These are phyloP conservation scores for Brachirus orientalis DNA, from an alignment of 2,113 vertebrate genomes.

Conservation along the genomic window DNA sequence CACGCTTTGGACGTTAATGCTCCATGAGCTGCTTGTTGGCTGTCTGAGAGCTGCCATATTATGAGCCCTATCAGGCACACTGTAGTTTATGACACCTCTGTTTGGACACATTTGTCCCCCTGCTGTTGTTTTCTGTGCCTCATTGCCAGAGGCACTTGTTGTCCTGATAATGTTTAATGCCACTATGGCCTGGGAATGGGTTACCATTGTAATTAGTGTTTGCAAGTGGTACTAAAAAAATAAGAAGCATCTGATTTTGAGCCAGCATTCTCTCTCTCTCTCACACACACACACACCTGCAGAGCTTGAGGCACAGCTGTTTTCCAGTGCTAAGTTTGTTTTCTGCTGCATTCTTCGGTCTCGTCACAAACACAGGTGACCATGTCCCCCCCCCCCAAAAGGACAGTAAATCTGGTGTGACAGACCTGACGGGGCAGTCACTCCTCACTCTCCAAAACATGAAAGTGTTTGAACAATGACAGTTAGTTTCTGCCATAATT, in stretches of 20 bases:
- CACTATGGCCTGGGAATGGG: constrained; percentile 47
- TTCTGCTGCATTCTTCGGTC: neutral
- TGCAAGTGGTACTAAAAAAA: constrained; percentile 40
- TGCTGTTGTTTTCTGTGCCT: constrained; percentile 35
- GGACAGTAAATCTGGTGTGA: neutral
- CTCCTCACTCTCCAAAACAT: neutral
- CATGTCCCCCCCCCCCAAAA: neutral
- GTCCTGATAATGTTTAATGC: constrained; percentile 38
- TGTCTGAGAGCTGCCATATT: too few species aligned
- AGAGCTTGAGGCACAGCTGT: constrained; percentile 46
- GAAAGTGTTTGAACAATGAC: constrained; percentile 34
- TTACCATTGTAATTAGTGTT: constrained; percentile 61
- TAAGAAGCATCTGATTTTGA: constrained; percentile 51
- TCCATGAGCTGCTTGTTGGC: too few species aligned
- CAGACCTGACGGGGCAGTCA: neutral
- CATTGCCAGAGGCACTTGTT: constrained; percentile 45
- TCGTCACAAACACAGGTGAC: constrained; percentile 9
- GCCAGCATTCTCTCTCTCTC: constrained; percentile 12
- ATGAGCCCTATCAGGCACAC: too few species aligned
- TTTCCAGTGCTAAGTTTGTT: constrained; percentile 44
- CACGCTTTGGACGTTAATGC: too few species aligned
- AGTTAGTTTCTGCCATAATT: constrained; percentile 30
- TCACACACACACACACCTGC: constrained; percentile 47
- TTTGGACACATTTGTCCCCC: constrained; percentile 33
- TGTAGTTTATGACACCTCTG: constrained; percentile 44